Evolutionary conservation across 2,888 invertebrate species (phyloP).

Genomic region (Ichneumon xanthorius): DNA sequence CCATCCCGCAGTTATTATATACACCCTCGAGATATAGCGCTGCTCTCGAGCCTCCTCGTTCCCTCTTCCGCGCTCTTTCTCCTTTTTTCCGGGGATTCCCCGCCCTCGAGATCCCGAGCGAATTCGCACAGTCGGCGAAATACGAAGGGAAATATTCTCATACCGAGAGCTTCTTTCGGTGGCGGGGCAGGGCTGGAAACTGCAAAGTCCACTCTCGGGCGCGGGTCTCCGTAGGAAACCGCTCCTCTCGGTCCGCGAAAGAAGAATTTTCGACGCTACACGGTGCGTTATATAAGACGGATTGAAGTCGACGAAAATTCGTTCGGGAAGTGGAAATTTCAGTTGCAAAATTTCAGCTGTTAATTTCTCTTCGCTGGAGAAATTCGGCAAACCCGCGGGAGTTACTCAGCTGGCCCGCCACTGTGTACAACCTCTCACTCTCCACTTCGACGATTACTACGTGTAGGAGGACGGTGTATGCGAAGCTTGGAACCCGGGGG

Average conservation of each 20-base stretch:
- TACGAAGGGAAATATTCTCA: constrained; percentile 41
- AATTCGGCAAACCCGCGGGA: constrained; percentile 71
- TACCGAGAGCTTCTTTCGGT: constrained; percentile 18
- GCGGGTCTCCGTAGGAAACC: background rate
- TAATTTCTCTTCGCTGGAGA: constrained; percentile 72
- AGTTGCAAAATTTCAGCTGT: constrained; percentile 72
- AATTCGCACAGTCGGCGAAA: constrained; percentile 49
- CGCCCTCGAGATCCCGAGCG: constrained; percentile 4
- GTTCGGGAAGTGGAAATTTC: constrained; percentile 74
- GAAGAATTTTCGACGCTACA: constrained; percentile 14
- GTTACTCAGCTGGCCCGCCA: constrained; percentile 6
- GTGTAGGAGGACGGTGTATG: constrained; percentile 25
- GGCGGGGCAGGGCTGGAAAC: constrained; percentile 31
- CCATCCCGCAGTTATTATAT: constrained; percentile 39
- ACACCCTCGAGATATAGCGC: constrained; percentile 37
- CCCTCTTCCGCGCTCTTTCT: background rate
- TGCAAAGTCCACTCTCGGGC: constrained; percentile 30
- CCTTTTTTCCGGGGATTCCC: background rate
- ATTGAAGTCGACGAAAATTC: constrained; percentile 64
- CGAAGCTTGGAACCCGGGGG: constrained; percentile 1
- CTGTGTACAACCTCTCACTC: constrained; percentile 9
- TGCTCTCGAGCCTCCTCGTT: constrained; percentile 14
- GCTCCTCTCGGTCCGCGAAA: background rate
- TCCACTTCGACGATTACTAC: constrained; percentile 47
- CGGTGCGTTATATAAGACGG: background rate